Conservation (phyloP, 2,888 invertebrate genomes). For the Malachius bipustulatus region DNA sequence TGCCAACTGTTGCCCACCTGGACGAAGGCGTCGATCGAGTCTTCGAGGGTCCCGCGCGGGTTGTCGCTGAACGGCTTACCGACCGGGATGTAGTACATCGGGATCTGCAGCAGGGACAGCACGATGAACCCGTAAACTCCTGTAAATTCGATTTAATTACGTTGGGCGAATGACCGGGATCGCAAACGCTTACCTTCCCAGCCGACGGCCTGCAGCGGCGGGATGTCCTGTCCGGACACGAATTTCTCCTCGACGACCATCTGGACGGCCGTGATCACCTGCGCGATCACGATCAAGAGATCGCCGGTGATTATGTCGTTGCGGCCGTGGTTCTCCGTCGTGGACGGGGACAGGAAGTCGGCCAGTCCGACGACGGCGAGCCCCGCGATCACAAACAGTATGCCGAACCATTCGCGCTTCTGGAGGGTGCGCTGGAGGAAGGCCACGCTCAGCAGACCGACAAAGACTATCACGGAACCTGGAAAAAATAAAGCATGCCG, state of each 20-base stretch:
- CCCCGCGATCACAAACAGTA: constrained; percentile 57
- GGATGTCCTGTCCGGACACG: constrained; percentile 71
- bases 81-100: constrained; percentile 71
- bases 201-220: constrained; percentile 83
- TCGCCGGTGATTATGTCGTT: constrained; percentile 78
- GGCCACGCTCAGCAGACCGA: constrained; percentile 73
- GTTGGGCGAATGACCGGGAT: constrained; percentile 3
- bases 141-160: constrained; percentile 19
- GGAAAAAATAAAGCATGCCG: too few species aligned
- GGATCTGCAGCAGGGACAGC: constrained; percentile 51
- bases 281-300: constrained; percentile 59
- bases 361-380: constrained; percentile 60
- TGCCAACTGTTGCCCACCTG: constrained; percentile 59
- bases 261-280: constrained; percentile 75
- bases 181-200: constrained; percentile 63
- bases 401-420: constrained; percentile 64
- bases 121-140: constrained; percentile 58
- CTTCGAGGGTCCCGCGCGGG: constrained; percentile 66
- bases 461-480: constrained; percentile 81
- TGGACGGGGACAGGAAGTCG: constrained; percentile 46
- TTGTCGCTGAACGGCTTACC: constrained; percentile 66
- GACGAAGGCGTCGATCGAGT: constrained; percentile 69
- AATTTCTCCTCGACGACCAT: constrained; percentile 94
- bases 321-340: constrained; percentile 36
- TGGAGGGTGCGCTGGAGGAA: constrained; percentile 58